Conservation (phyloP, 2,888 invertebrate species). For the Notocelia uddmanniana region DNA sequence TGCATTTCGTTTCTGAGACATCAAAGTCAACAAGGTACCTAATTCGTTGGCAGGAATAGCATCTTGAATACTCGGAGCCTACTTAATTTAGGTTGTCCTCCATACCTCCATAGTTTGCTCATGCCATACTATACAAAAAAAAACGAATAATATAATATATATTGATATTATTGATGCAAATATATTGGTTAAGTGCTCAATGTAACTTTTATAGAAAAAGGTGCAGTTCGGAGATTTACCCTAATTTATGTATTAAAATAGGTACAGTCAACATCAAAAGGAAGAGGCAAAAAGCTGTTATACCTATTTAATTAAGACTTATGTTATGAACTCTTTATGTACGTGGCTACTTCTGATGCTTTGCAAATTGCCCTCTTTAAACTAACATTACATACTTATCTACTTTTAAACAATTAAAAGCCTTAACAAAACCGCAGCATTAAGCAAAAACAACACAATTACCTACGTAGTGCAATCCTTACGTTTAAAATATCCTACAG, state of each 20-base stretch:
- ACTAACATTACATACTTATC: background rate
- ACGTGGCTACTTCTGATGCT: too few species aligned
- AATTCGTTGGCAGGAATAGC: background rate
- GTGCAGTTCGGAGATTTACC: background rate
- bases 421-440: slow-evolving; percentile 5
- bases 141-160: too few species aligned
- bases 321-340: too few species aligned
- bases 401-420: slow-evolving; percentile 6
- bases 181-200: background rate
- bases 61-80: background rate
- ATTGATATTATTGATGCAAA: too few species aligned
- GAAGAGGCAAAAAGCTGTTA: too few species aligned
- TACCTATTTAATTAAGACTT: too few species aligned
- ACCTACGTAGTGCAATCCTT: slow-evolving; percentile 37
- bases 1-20: background rate
- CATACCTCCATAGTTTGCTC: too few species aligned
- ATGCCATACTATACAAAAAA: too few species aligned
- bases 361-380: background rate
- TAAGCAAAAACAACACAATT: slow-evolving; percentile 34
- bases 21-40: background rate
- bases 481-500: slow-evolving; percentile 30
- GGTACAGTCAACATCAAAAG: too few species aligned
- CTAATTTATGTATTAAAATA: background rate
- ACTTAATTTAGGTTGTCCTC: background rate
- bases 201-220: background rate